A percentile compares a stretch with the other conserved stretches of the same genome.
Conservation (phyloP, 2,888 invertebrate species). For the Parelbella ahira region DNA sequence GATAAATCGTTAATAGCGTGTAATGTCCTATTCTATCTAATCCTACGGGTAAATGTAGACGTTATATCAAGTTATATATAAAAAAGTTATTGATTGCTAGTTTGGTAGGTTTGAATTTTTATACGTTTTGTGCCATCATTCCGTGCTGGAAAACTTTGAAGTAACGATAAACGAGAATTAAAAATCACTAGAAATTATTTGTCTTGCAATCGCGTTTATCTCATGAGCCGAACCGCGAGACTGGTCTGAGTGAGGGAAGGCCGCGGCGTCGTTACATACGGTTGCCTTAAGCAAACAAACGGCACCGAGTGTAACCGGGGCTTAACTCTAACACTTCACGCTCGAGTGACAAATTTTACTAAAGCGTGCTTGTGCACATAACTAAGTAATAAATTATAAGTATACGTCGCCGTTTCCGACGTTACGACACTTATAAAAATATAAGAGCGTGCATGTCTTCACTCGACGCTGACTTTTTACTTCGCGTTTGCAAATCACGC, state of each 20-base stretch:
- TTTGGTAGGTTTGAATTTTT: too few relatives aligned
- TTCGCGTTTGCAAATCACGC: constrained; percentile 15
- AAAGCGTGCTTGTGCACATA: constrained; percentile 37
- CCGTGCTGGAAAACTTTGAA: too few relatives aligned
- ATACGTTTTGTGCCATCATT: too few relatives aligned
- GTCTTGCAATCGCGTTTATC: constrained; percentile 4
- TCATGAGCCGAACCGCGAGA: too few relatives aligned
- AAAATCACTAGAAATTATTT: too few relatives aligned
- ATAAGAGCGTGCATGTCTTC: constrained; percentile 4
- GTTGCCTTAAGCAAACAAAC: constrained; percentile 56
- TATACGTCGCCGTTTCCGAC: constrained; percentile 1
- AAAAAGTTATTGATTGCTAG: too few relatives aligned
- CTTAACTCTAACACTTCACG: constrained; percentile 49
- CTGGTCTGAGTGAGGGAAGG: too few relatives aligned
- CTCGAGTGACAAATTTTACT: constrained; percentile 50
- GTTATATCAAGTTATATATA: too few relatives aligned
- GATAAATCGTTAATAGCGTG: too few relatives aligned
- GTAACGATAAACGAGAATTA: too few relatives aligned
- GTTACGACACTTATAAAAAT: constrained; percentile 9
- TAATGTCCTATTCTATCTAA: too few relatives aligned
- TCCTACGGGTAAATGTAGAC: too few relatives aligned
- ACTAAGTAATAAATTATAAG: constrained; percentile 3
- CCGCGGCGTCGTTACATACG: constrained; percentile 39
- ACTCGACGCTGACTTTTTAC: constrained; percentile 12
- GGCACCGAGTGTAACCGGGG: constrained; percentile 53